Evolutionary conservation across 2,797 vertebrate species (phyloP), one percentile per base, ranked within the genome.

Genomic region (Myiotriccus ornatus): DNA sequence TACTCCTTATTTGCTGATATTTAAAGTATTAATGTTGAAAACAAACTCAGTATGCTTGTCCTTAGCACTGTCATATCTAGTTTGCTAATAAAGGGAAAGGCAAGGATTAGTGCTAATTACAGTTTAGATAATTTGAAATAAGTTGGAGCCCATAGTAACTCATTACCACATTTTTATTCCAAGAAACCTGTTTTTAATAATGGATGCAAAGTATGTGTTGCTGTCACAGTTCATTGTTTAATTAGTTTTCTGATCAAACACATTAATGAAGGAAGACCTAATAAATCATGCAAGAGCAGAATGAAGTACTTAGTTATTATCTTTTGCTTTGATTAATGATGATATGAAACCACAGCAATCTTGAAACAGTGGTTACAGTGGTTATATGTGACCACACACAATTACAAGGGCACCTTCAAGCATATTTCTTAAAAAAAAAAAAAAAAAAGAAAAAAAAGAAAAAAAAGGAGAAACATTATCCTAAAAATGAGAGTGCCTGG

Each of bases 171-270:
- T 73, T 95, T 93, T 97, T 93, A 96, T 96, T 88, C 64, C 92
- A 97, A 96, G 91, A 97, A 97, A 70, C 46, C 84, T 86, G 79
- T 55, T 97, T 96, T 97, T 94, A 97, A 97, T 98, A 98, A 97
- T 93, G 94, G 96, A 97, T 94, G 83, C 52, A 56, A 80, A 97
- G 73, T 97, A 93, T 84, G 69, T 95, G 71, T 97, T 97, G 87
- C 93, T 79, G 90, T 89, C 90, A 95, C 93, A 95, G 90, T 95
- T 97, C 88, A 79, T 90, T 95, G 93, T 95, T 98, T 97, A 98
- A 98, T 98, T 97, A 97, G 96, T 97, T 98, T 97, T 96, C 95
- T 98, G 95, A 97, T 98, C 97, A 98, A 98, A 97, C 87, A 97
- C 90, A 92, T 97, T 97, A 97, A 97, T 95, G 96, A 97, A 97